Evolutionary conservation across 1,140 invertebrate species (phyloP).

Genomic region (Melipona quadrifasciata): DNA sequence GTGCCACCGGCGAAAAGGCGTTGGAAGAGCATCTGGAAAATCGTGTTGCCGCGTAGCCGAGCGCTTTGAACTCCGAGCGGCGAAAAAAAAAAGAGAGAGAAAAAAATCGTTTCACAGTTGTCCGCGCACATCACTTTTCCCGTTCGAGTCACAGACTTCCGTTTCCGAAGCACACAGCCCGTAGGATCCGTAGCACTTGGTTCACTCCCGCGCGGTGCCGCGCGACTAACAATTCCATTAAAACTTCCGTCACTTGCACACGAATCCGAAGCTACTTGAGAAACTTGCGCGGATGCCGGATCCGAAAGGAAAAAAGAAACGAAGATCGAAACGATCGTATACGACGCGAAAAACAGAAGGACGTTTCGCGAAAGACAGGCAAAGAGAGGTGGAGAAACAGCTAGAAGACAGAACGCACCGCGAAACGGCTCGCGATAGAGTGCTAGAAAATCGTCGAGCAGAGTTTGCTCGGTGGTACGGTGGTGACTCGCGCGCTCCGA

Average conservation of each 20-base stretch:
- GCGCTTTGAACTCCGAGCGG: too few relatives aligned
- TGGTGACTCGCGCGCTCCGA: constrained; percentile 47
- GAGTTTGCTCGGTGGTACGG: constrained; percentile 45
- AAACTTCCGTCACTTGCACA: constrained; percentile 1
- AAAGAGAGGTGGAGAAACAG: not conserved
- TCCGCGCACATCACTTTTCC: not conserved
- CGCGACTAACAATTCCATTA: not conserved
- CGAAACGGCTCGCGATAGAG: constrained; percentile 69
- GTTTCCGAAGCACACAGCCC: not conserved
- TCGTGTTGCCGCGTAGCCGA: not conserved
- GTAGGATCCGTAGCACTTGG: not conserved
- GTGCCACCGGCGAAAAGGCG: not conserved
- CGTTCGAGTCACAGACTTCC: not conserved
- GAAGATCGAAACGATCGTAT: not conserved
- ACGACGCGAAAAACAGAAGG: not conserved
- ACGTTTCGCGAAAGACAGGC: not conserved
- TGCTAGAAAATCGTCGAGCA: constrained; percentile 53
- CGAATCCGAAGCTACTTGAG: not conserved
- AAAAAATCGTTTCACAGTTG: not conserved
- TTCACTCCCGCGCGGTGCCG: not conserved
- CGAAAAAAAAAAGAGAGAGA: not conserved
- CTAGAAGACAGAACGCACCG: constrained; percentile 32
- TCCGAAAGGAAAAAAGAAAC: not conserved
- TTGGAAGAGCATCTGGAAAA: not conserved
- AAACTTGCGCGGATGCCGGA: not conserved